Evolutionary conservation across 2,888 invertebrate species (phyloP).

Genomic region (Ormyrus labotus): DNA sequence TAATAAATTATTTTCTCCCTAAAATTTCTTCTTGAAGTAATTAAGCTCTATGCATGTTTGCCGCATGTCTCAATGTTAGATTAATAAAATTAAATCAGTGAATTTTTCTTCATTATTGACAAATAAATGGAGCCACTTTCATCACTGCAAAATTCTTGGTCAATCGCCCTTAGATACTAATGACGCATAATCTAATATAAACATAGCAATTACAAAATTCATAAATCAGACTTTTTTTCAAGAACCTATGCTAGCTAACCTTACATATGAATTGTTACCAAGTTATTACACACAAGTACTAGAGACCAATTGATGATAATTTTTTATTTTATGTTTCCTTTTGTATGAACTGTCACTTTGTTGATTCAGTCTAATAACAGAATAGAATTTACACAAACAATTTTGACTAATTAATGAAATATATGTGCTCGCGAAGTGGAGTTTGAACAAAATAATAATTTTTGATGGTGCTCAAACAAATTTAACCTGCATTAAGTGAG

Average conservation of each 20-base stretch:
- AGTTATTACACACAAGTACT: slow-evolving; percentile 55
- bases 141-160: slow-evolving; percentile 59
- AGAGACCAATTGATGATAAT: slow-evolving; percentile 41
- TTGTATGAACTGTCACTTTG: slow-evolving; percentile 39
- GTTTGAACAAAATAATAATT: slow-evolving; percentile 37
- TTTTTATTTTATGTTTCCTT: slow-evolving; percentile 1
- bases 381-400: slow-evolving; percentile 34
- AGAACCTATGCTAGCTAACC: neutral
- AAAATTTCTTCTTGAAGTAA: slow-evolving; percentile 38
- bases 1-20: slow-evolving; percentile 30
- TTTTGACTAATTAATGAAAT: slow-evolving; percentile 50
- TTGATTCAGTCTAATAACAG: slow-evolving; percentile 26
- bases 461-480: slow-evolving; percentile 53
- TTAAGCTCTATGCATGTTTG: slow-evolving; percentile 72
- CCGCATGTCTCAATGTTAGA: slow-evolving; percentile 70
- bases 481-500: slow-evolving; percentile 33
- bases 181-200: slow-evolving; percentile 30
- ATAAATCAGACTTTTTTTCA: neutral
- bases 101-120: slow-evolving; percentile 54
- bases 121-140: slow-evolving; percentile 61
- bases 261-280: slow-evolving; percentile 20
- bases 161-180: slow-evolving; percentile 53
- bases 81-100: slow-evolving; percentile 20
- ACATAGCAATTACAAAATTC: neutral
- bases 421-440: slow-evolving; percentile 53